Percentiles rank a stretch among this genome's conserved stretches.
Conservation (phyloP, 2,113 vertebrate genomes). For the Nannospalax galili region DNA sequence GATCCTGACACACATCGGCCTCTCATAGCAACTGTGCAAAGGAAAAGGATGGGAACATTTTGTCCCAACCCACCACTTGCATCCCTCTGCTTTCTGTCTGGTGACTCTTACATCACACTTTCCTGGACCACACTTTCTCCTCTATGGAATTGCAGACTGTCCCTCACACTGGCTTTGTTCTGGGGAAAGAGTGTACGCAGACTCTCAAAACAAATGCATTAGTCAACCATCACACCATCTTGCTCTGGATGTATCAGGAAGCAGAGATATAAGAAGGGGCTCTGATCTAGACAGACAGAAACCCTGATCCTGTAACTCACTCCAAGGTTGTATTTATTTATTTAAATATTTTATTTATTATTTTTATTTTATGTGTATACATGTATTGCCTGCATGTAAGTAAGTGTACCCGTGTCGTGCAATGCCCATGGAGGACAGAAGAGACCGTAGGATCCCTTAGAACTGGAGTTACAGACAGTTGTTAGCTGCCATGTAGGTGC, state of each 20-base stretch:
- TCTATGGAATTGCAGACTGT: neutral
- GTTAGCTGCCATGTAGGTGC: too few relatives aligned
- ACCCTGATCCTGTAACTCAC: neutral
- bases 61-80: neutral
- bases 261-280: neutral
- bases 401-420: too few relatives aligned
- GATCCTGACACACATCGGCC: neutral
- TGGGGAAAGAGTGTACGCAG: neutral
- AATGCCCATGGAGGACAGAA: too few relatives aligned
- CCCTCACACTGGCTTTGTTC: neutral
- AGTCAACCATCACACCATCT: neutral
- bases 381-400: too few relatives aligned
- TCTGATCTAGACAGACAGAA: neutral
- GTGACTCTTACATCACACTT: neutral
- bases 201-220: neutral
- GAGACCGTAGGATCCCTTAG: too few relatives aligned
- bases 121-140: neutral
- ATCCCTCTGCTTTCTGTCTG: neutral
- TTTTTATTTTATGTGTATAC: too few relatives aligned
- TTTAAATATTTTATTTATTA: too few relatives aligned
- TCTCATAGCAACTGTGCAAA: neutral
- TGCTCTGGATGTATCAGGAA: neutral
- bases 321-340: neutral
- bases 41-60: fast-evolving
- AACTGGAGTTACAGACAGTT: too few relatives aligned